Evolutionary conservation across 2,888 invertebrate species (phyloP).

Genomic region (Poecilus cupreus): DNA sequence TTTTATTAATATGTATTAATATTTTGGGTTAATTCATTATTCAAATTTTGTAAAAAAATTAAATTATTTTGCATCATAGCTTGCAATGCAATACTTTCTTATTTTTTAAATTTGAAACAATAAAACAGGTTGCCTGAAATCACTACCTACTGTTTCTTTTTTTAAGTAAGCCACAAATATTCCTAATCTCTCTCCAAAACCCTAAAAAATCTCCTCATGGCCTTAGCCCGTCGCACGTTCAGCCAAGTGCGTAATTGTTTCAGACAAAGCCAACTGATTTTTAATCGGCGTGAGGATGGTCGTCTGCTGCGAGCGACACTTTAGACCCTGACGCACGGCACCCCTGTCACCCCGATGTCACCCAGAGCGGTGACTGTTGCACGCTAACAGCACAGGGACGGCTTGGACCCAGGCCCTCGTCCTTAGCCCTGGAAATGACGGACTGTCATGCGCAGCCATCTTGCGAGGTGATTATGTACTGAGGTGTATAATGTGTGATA

Average conservation of each 20-base stretch:
- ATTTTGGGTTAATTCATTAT: no score
- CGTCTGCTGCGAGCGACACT: conserved; percentile 25
- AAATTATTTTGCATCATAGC: no score
- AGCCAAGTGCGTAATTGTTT: conserved; percentile 45
- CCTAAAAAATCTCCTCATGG: no score
- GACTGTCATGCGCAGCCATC: background rate
- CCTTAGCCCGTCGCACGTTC: background rate
- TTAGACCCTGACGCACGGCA: conserved; percentile 20
- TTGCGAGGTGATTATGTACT: background rate
- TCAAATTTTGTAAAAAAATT: no score
- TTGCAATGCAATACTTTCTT: no score
- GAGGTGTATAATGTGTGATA: background rate
- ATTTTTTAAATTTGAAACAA: no score
- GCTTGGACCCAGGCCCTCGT: background rate
- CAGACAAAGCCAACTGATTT: conserved; percentile 52
- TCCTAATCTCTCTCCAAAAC: no score
- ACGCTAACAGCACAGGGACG: background rate
- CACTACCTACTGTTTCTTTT: no score
- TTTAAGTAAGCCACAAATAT: no score
- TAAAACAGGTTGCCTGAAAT: no score
- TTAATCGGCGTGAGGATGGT: conserved; percentile 12
- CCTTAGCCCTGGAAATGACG: conserved; percentile 1
- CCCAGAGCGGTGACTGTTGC: background rate
- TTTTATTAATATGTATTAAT: no score
- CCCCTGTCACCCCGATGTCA: background rate